Percentiles rank a stretch among this genome's conserved stretches.
Evolutionary conservation across 2,113 vertebrate species (phyloP).

Genomic region (Hemibagrus wyckioides): DNA sequence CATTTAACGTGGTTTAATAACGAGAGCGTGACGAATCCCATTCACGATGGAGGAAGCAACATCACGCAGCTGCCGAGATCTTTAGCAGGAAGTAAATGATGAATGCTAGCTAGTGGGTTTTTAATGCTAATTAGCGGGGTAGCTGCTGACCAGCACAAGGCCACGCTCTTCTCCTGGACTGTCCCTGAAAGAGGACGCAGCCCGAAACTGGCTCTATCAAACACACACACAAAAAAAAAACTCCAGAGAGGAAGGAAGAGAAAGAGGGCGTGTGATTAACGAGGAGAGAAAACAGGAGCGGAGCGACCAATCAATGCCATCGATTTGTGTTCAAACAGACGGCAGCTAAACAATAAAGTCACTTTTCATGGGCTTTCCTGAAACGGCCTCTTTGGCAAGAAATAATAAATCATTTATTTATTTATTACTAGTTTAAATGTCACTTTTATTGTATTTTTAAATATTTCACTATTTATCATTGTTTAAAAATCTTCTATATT

Average conservation of each 20-base stretch:
- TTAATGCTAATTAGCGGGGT: not conserved
- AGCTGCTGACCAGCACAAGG: not conserved
- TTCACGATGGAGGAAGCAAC: conserved; percentile 44
- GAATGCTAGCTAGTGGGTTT: too few species aligned
- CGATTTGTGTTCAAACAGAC: conserved; percentile 77
- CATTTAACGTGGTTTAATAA: conserved; percentile 53
- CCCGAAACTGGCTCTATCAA: not conserved
- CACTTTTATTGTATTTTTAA: not conserved
- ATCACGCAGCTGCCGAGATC: conserved; percentile 20
- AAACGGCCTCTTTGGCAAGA: conserved; percentile 76
- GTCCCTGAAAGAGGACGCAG: not conserved
- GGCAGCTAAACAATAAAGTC: conserved; percentile 77
- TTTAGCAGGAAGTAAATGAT: not conserved
- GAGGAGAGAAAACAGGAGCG: conserved; percentile 73
- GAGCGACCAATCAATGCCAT: conserved; percentile 75
- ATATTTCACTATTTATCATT: not conserved
- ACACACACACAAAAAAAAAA: too few species aligned
- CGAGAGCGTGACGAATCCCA: conserved; percentile 47
- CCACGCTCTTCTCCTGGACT: not conserved
- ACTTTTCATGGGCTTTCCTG: conserved; percentile 61
- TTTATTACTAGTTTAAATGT: conserved; percentile 48
- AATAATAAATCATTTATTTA: conserved; percentile 71
- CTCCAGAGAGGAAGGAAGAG: not conserved
- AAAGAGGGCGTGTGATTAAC: conserved; percentile 63
- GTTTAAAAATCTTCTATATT: not conserved